A percentile compares a stretch with the other conserved stretches of the same genome.
phyloP scores from a whole-genome alignment of 1,140 invertebrate species.

The Dryas iulia region DNA sequence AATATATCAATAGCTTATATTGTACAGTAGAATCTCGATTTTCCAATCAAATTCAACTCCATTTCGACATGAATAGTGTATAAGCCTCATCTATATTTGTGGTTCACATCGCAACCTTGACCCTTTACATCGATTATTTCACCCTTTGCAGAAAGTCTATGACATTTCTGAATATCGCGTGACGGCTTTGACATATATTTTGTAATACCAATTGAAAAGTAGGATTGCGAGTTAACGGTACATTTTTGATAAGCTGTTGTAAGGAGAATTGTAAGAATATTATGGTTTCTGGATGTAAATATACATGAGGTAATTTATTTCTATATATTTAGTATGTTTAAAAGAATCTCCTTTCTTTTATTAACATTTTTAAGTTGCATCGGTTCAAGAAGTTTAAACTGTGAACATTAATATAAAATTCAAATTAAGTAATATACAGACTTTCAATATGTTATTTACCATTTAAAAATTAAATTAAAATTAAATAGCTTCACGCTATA shows the following conservation, averaged over 20 bases:
- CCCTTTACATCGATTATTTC: conserved; percentile 27
- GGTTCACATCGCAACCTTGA: conserved; percentile 22
- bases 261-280: background rate
- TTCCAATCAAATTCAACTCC: background rate
- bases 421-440: too few relatives aligned
- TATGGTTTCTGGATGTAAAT: too few relatives aligned
- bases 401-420: too few relatives aligned
- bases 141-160: conserved; percentile 24
- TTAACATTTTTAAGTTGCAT: too few relatives aligned
- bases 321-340: too few relatives aligned
- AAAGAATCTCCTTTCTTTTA: too few relatives aligned
- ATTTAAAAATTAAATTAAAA: too few relatives aligned
- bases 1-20: too few relatives aligned
- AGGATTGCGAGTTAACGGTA: background rate
- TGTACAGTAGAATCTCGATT: background rate
- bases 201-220: conserved; percentile 13
- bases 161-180: conserved; percentile 18
- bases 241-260: background rate
- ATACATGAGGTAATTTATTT: too few relatives aligned
- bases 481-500: too few relatives aligned
- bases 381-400: too few relatives aligned
- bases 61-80: background rate
- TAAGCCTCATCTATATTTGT: background rate
- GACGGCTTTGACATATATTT: conserved; percentile 1
- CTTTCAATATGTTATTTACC: too few relatives aligned